Conservation (phyloP, 2,797 vertebrate genomes). For the Tenualosa thibaudeaui region DNA sequence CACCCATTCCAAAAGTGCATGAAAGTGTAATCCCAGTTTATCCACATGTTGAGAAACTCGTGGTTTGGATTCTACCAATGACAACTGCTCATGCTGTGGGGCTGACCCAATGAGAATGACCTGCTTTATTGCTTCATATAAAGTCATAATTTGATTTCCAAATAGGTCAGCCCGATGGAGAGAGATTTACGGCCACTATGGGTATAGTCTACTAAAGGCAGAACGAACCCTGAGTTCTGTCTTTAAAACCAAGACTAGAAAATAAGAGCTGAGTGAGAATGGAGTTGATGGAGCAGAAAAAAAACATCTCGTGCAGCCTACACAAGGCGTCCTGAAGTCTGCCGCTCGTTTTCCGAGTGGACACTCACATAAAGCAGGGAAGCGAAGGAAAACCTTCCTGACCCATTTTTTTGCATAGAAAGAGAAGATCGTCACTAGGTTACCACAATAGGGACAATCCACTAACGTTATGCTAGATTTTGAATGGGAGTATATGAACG, state of each 20-base stretch:
- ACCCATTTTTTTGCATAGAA: conserved; percentile 65
- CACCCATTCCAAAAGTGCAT: neutral
- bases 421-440: conserved; percentile 38
- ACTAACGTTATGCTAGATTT: neutral
- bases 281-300: conserved; percentile 15
- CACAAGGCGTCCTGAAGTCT: conserved; percentile 24
- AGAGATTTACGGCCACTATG: neutral
- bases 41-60: neutral
- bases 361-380: conserved; percentile 1
- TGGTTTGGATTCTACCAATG: neutral
- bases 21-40: neutral
- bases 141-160: neutral
- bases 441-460: neutral
- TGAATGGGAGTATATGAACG: neutral
- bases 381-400: conserved; percentile 52
- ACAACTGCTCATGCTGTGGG: neutral
- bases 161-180: neutral
- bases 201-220: neutral
- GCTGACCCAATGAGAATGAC: conserved; percentile 3
- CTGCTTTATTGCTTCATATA: neutral
- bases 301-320: neutral
- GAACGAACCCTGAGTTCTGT: neutral
- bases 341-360: conserved; percentile 14
- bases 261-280: neutral
- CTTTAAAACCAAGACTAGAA: neutral